Evolutionary conservation across 2,113 vertebrate species (phyloP).

Genomic region (Eurypyga helias): DNA sequence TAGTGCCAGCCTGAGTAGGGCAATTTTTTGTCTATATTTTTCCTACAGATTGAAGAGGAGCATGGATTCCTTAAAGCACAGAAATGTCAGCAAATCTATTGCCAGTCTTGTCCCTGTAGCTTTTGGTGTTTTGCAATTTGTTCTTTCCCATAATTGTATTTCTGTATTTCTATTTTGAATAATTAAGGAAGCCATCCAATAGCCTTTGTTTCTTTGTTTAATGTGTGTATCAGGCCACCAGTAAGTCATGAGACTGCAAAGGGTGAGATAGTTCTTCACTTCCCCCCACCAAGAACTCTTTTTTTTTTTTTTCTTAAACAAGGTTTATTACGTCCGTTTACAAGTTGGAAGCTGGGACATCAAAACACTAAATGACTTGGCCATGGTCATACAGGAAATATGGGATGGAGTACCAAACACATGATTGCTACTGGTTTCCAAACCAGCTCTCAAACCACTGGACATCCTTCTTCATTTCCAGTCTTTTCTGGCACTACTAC

Average conservation of each 20-base stretch:
- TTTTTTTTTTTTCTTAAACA: background rate
- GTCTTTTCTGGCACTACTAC: slow-evolving; percentile 8
- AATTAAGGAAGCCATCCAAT: background rate
- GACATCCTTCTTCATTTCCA: slow-evolving; percentile 48
- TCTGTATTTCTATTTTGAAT: background rate
- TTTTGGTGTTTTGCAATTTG: background rate
- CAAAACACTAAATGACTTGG: background rate
- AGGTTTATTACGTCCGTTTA: background rate
- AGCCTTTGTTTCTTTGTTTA: background rate
- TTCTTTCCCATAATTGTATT: background rate
- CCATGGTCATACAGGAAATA: slow-evolving; percentile 12
- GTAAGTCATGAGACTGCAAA: background rate
- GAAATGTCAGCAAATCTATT: background rate
- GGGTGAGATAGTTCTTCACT: background rate
- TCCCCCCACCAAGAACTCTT: too few species aligned
- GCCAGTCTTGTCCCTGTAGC: background rate
- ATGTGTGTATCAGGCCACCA: background rate
- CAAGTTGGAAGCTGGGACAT: background rate
- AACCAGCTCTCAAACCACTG: background rate
- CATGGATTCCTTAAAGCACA: background rate
- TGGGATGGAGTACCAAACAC: slow-evolving; percentile 26
- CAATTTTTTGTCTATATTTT: background rate
- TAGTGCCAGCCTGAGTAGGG: background rate
- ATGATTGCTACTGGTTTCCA: slow-evolving; percentile 24
- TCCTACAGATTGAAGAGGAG: background rate